Conservation (phyloP, 2,797 vertebrate species). For the Gila robusta region DNA sequence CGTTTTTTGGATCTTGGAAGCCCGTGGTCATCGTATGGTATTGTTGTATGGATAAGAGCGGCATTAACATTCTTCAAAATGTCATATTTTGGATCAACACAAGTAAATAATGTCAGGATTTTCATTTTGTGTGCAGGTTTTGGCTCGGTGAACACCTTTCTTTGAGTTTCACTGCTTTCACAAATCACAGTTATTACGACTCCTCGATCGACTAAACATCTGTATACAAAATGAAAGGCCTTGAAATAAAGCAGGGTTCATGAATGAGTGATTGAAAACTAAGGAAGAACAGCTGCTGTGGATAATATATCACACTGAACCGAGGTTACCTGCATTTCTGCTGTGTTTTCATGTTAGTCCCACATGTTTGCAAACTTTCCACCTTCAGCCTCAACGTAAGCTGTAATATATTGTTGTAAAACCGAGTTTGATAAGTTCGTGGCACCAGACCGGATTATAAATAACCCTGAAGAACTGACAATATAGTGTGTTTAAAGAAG, state of each 20-base stretch:
- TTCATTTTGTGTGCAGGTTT: neutral
- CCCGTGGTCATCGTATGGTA: neutral
- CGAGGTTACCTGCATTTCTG: slow-evolving; percentile 3
- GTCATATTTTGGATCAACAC: neutral
- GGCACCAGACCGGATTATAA: slow-evolving; percentile 26
- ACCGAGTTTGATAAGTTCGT: slow-evolving; percentile 44
- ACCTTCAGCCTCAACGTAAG: slow-evolving; percentile 8
- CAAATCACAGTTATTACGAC: neutral
- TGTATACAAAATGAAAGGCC: neutral
- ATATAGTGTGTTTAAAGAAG: slow-evolving; percentile 48
- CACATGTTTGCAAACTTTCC: slow-evolving; percentile 11
- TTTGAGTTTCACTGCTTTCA: neutral
- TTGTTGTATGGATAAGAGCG: neutral
- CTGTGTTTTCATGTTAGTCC: slow-evolving; percentile 27
- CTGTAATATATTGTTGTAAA: slow-evolving; percentile 43
- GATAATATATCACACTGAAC: neutral
- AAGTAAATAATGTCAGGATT: neutral
- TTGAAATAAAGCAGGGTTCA: neutral
- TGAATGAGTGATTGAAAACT: neutral
- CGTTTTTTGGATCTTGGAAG: neutral
- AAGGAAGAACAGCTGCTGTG: neutral
- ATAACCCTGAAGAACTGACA: slow-evolving; percentile 36
- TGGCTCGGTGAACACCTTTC: neutral
- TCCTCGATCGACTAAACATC: neutral
- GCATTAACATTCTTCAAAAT: neutral